These are phyloP conservation scores for Nannoperca obscura DNA, from an alignment of 2,797 vertebrate species.

Conservation along the genomic window DNA sequence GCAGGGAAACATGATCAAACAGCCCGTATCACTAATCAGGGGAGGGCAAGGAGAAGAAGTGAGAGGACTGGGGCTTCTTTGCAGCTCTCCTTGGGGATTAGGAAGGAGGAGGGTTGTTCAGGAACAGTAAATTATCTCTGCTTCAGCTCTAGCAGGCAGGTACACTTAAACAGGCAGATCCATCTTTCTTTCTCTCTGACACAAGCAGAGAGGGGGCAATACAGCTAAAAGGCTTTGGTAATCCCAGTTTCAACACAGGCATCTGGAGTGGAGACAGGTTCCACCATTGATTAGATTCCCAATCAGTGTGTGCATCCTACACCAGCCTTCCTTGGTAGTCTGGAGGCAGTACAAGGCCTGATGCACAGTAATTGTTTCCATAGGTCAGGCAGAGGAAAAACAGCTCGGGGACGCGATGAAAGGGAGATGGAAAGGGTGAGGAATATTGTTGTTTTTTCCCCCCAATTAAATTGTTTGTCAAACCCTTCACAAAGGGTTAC, in stretches of 20 bases:
- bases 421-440: constrained; percentile 78
- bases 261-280: constrained; percentile 79
- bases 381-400: constrained; percentile 77
- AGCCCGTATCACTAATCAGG: constrained; percentile 72
- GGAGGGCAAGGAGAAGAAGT: constrained; percentile 60
- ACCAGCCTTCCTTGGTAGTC: constrained; percentile 74
- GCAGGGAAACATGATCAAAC: constrained; percentile 82
- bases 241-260: constrained; percentile 76
- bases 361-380: constrained; percentile 83
- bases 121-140: constrained; percentile 77
- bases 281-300: constrained; percentile 77
- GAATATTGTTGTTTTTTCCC: constrained; percentile 77
- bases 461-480: constrained; percentile 86
- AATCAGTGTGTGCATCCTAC: constrained; percentile 75
- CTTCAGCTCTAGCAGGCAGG: constrained; percentile 69
- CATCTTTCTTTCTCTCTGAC: constrained; percentile 68
- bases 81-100: constrained; percentile 72
- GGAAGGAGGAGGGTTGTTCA: constrained; percentile 58
- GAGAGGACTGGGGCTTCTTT: constrained; percentile 59
- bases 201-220: constrained; percentile 53
- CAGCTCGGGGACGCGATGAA: constrained; percentile 78
- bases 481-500: constrained; percentile 84
- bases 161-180: constrained; percentile 77
- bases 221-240: constrained; percentile 73
- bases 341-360: constrained; percentile 71